Evolutionary conservation across 2,113 vertebrate genomes (phyloP), one percentile per base, ranked within the genome.

Genomic region (Pantherophis guttatus): DNA sequence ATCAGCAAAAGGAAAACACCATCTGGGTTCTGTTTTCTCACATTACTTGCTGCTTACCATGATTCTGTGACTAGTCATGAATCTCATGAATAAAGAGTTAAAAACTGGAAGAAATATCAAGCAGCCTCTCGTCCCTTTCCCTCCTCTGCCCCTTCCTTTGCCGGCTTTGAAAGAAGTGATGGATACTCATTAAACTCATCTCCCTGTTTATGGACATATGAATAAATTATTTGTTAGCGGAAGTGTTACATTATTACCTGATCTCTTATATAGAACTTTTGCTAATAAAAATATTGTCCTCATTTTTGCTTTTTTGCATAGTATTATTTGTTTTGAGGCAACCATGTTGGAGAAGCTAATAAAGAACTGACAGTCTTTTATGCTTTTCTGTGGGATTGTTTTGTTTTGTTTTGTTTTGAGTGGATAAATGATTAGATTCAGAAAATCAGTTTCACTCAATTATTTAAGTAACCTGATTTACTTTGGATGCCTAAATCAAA

Each of bases 171-270:
- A 90, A 62, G 89, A 65, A 86, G 75, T 65, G 57, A 19, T 87
- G 48, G 21, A 93, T 50, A 54, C 8, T 90, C 44, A 59, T 93
- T 90, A 93, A 86, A 86, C 92, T 90, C 88, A 93, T 93, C 81
- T 93, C 57, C 89, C 89, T 90, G 88, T 62, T 90, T 90, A 39
- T 90, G 75, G 89, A 90, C 26, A 65, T 44, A 90, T 10, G 88
- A 93, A 86, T 26, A 93, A 93, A 11, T 90, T 39, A 90, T 59
- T 93, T 62, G 21, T 24, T n/a, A 19, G 23, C 13, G 19, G 53
- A 24, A 86, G 21, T 62, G 59, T 15, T 92, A 48, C 17, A 24
- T 86, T 58, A 58, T 6, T 52, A 75, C 48, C 39, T 33, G 29
- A 55, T 26, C 39, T 33, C 23, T 48, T 85, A 55, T 11, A 55